phyloP scores from a whole-genome alignment of 1,140 invertebrate species.

The Coelopa frigida region DNA sequence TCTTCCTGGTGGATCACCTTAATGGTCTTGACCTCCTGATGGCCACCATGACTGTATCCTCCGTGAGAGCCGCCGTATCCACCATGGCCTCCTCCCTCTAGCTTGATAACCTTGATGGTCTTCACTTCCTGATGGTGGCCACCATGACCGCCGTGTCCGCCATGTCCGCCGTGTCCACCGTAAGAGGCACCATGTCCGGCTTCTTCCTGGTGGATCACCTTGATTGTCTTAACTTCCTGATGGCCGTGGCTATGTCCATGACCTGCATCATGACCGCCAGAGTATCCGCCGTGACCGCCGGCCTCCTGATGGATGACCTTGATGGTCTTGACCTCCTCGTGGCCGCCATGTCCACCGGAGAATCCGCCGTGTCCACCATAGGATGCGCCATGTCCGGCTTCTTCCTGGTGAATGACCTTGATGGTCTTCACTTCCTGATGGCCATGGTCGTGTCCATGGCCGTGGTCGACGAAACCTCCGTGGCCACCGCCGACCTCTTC shows the following conservation, averaged over 20 bases:
- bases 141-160: conserved; percentile 12
- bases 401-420: conserved; percentile 15
- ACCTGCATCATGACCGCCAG: conserved; percentile 11
- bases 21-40: conserved; percentile 9
- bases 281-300: conserved; percentile 13
- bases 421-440: conserved; percentile 14
- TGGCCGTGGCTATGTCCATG: conserved; percentile 9
- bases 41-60: conserved; percentile 1
- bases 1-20: conserved; percentile 7
- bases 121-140: conserved; percentile 24
- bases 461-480: not conserved
- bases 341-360: conserved; percentile 16
- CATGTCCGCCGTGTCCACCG: conserved; percentile 11
- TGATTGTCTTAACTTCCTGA: conserved; percentile 21
- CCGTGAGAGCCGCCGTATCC: conserved; percentile 1
- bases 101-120: conserved; percentile 29
- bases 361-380: conserved; percentile 14
- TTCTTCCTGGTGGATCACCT: conserved; percentile 22
- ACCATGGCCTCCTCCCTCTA: too few relatives aligned
- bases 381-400: conserved; percentile 6
- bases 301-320: conserved; percentile 34
- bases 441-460: not conserved
- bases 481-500: conserved; percentile 9
- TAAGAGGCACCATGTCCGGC: conserved; percentile 6
- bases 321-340: conserved; percentile 27